A percentile compares a stretch with the other conserved stretches of the same genome.
phyloP scores from a whole-genome alignment of 2,113 vertebrate species.

The Tautogolabrus adspersus region DNA sequence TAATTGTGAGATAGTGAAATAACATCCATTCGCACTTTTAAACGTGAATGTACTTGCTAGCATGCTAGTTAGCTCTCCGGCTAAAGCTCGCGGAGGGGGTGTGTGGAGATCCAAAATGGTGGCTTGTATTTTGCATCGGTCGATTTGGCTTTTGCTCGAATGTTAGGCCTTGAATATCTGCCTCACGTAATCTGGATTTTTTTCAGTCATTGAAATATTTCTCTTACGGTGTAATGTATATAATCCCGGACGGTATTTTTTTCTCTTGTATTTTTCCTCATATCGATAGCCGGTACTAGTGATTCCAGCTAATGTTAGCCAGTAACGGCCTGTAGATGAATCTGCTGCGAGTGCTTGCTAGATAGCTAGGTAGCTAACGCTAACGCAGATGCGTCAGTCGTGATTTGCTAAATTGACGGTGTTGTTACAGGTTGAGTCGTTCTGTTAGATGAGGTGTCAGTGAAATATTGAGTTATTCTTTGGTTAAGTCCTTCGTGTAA shows the following conservation, averaged over 20 bases:
- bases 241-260: rapidly evolving
- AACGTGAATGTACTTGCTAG: constrained; percentile 53
- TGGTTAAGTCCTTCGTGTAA: neutral
- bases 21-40: constrained; percentile 30
- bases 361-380: constrained; percentile 50
- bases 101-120: constrained; percentile 85
- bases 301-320: constrained; percentile 52
- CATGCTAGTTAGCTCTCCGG: constrained; percentile 67
- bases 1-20: constrained; percentile 42
- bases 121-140: constrained; percentile 80
- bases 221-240: neutral
- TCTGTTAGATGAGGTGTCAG: neutral
- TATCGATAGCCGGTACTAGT: neutral
- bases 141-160: constrained; percentile 33
- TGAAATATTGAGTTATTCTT: neutral
- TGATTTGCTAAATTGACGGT: constrained; percentile 24
- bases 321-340: constrained; percentile 56
- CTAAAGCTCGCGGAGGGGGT: constrained; percentile 74
- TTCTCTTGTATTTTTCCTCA: neutral
- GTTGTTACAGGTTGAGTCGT: neutral
- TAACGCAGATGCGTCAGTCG: constrained; percentile 70
- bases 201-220: neutral
- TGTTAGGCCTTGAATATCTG: constrained; percentile 48
- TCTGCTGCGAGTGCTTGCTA: constrained; percentile 57
- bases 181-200: neutral